These are phyloP conservation scores for Pseudochirops corinnae DNA, from an alignment of 2,797 vertebrate species.

Conservation along the genomic window DNA sequence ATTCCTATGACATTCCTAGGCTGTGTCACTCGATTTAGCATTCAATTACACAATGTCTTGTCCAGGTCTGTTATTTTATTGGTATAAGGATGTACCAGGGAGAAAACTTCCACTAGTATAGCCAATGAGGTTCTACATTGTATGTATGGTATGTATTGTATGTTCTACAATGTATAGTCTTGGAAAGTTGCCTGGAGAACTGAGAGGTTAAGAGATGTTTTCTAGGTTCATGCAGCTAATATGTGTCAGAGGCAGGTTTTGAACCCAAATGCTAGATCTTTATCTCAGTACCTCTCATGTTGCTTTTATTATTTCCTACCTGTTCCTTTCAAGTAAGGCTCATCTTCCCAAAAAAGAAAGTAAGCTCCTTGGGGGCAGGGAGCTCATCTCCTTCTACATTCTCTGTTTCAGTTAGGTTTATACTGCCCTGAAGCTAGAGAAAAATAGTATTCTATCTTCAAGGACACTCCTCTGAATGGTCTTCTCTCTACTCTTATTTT, in stretches of 20 bases:
- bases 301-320: neutral
- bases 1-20: neutral
- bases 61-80: constrained; percentile 12
- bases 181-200: neutral
- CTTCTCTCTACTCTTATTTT: neutral
- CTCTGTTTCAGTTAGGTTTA: neutral
- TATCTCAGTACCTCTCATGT: accelerated
- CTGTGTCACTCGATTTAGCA: constrained; percentile 19
- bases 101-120: neutral
- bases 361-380: neutral
- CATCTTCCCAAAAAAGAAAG: neutral
- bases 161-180: neutral
- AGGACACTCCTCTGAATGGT: neutral
- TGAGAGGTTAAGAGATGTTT: neutral
- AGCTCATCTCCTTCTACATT: neutral
- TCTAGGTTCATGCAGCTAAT: neutral
- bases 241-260: neutral
- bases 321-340: too few species aligned
- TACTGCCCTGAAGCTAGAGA: neutral
- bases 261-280: neutral
- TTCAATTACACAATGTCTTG: neutral
- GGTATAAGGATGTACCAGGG: neutral
- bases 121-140: neutral
- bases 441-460: neutral
- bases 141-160: too few species aligned